Evolutionary conservation across 2,888 invertebrate genomes (phyloP), one percentile per base, ranked within the genome.

Genomic region (Cheilosia grossa): DNA sequence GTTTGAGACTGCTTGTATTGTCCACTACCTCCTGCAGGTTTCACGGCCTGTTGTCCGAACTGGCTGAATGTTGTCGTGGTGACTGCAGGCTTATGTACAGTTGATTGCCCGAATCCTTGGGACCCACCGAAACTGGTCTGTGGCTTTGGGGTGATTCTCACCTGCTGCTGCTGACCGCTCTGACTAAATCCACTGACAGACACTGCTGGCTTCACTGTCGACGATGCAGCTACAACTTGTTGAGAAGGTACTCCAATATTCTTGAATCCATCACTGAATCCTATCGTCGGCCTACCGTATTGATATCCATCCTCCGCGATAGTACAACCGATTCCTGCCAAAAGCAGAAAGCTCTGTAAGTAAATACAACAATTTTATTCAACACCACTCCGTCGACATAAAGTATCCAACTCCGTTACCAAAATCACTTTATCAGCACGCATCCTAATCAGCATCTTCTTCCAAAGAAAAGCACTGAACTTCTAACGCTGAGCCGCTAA

Each of bases 391-490:
- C 24, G n/a, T 6, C 15, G 19, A 30, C 13, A 21, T 13, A 37
- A n/a, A 42, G n/a, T 21, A 15, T 13, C 21, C 47, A 42, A 72
- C 6, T 67, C 24, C 6, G 4, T 81, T 85, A 85, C 85, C 85
- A 75, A 85, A 85, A 85, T 81, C 19, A 63, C 33, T 42, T 40
- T 75, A 37, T 58, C 47, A 56, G 66, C 61, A 30, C 75, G 75
- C 51, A 47, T 85, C 72, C 81, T 81, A 67, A 72, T 66, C 81
- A 81, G 75, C 85, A 81, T 85, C 85, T 75, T 81, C 61, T 61
- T 64, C 33, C 37, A 51, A 40, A 81, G 75, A 81, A 75, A 77
- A 81, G 42, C 81, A 81, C 59, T 56, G 66, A 77, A 77, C 75
- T 85, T 85, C 85, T 85, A 85, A 81, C 66, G 75, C 80, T 85